Evolutionary conservation across 2,113 vertebrate genomes (phyloP).

Genomic region (Chaetura pelagica): DNA sequence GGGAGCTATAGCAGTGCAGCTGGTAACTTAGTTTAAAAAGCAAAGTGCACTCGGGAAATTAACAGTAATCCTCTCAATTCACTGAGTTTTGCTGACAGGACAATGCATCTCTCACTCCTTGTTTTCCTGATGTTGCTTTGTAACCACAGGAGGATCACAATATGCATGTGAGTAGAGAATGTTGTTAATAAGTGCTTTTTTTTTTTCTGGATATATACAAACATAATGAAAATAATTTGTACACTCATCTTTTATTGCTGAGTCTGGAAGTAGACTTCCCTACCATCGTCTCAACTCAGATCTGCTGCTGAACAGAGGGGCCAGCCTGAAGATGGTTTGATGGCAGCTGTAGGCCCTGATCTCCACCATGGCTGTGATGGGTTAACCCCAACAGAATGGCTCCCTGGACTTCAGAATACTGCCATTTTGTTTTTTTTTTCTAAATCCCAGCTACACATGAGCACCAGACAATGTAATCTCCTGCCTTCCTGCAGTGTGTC

Average conservation of each 20-base stretch:
- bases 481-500: neutral
- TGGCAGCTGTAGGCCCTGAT: neutral
- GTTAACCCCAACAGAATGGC: neutral
- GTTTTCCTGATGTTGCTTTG: neutral
- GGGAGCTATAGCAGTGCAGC: neutral
- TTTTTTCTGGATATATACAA: neutral
- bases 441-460: neutral
- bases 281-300: neutral
- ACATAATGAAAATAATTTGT: neutral
- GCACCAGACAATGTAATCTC: neutral
- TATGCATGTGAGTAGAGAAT: neutral
- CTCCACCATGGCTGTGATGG: neutral
- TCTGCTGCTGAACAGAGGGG: neutral
- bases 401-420: neutral
- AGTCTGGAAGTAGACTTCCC: neutral
- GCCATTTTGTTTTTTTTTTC: neutral
- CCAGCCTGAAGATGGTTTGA: neutral
- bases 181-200: neutral
- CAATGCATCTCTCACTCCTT: neutral
- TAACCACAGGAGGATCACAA: neutral
- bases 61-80: neutral
- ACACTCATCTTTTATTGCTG: neutral
- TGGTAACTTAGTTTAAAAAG: neutral
- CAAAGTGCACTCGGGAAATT: neutral
- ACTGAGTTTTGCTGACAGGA: neutral